Conservation (phyloP, 2,888 invertebrate genomes). For the Drosophila neotestacea region DNA sequence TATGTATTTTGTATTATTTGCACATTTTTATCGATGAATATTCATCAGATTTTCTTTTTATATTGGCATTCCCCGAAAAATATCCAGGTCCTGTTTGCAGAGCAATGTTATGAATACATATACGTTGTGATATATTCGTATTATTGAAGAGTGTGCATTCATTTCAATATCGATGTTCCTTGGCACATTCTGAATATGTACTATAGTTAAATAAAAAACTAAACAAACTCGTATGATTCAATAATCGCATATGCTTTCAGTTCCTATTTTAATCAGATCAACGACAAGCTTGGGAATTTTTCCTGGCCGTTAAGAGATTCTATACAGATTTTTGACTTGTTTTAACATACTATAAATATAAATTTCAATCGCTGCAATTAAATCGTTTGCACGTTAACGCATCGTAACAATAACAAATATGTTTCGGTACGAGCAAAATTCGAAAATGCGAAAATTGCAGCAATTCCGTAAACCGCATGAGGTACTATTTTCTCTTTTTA, state of each 20-base stretch:
- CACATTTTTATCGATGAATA: slow-evolving; percentile 17
- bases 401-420: slow-evolving; percentile 22
- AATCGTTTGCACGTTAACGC: slow-evolving; percentile 45
- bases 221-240: not conserved
- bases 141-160: not conserved
- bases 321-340: not conserved
- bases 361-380: slow-evolving; percentile 61
- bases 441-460: slow-evolving; percentile 20
- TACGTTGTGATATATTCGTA: not conserved
- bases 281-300: not conserved
- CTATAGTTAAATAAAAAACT: not conserved
- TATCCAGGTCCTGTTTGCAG: slow-evolving; percentile 16
- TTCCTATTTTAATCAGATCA: not conserved
- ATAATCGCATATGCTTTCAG: not conserved
- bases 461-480: slow-evolving; percentile 23
- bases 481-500: slow-evolving; percentile 16
- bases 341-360: slow-evolving; percentile 1
- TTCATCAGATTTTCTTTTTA: slow-evolving; percentile 7
- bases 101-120: slow-evolving; percentile 4
- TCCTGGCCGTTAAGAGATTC: not conserved
- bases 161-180: slow-evolving; percentile 31
- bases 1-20: slow-evolving; percentile 17
- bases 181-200: slow-evolving; percentile 9
- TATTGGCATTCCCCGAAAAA: slow-evolving; percentile 10
- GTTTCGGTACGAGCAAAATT: slow-evolving; percentile 9